Percentiles rank a stretch among this genome's conserved stretches.
Conservation (phyloP, 2,888 invertebrate genomes). For the Congeria kusceri region DNA sequence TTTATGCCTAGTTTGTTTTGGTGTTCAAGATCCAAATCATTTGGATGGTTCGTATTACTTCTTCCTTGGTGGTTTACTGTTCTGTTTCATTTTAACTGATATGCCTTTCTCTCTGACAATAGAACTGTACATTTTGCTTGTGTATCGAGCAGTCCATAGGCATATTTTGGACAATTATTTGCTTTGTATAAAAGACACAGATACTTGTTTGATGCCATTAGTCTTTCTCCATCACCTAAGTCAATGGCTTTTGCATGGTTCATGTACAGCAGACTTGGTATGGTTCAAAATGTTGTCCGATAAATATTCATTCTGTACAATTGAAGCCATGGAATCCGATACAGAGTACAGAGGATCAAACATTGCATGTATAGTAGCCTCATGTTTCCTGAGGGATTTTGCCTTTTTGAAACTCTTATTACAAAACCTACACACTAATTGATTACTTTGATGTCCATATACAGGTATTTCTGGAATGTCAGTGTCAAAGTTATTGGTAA, state of each 20-base stretch:
- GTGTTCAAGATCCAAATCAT: too few species aligned
- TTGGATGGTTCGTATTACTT: too few species aligned
- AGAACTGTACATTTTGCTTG: conserved; percentile 35
- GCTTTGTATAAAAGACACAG: conserved; percentile 33
- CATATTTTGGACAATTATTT: conserved; percentile 52
- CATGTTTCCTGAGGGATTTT: too few species aligned
- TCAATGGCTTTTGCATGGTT: conserved; percentile 50
- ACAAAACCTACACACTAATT: too few species aligned
- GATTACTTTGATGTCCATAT: too few species aligned
- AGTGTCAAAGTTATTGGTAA: too few species aligned
- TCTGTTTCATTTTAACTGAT: too few species aligned
- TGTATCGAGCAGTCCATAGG: conserved; percentile 51
- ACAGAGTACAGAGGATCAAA: conserved; percentile 20
- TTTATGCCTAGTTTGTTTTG: too few species aligned
- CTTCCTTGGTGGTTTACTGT: too few species aligned
- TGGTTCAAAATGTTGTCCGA: conserved; percentile 33
- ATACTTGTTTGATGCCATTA: conserved; percentile 35
- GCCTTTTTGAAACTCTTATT: too few species aligned
- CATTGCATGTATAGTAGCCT: conserved; percentile 11
- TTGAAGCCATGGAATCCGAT: neutral
- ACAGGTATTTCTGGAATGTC: too few species aligned
- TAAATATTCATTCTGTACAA: neutral
- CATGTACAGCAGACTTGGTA: conserved; percentile 28
- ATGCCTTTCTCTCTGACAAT: too few species aligned
- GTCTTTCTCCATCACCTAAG: conserved; percentile 48